Conservation (phyloP, 2,797 vertebrate genomes). For the Coregonus ussuriensis region DNA sequence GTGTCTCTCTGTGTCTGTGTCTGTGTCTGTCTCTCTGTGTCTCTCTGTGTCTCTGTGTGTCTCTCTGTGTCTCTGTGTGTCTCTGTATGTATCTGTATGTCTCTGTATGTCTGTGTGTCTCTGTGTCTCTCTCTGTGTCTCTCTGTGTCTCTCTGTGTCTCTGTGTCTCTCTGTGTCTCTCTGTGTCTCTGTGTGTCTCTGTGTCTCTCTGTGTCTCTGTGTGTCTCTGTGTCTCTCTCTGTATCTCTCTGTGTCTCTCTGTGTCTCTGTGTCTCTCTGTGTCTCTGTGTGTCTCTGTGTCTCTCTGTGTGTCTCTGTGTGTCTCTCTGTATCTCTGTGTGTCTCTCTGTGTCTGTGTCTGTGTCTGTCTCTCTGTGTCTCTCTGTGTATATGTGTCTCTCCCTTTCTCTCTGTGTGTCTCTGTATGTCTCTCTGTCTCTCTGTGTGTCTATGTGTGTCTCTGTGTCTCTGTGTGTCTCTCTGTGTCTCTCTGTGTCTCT, state of each 20-base stretch:
- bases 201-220: background rate
- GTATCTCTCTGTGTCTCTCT: background rate
- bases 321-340: constrained; percentile 36
- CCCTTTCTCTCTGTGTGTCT: background rate
- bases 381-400: background rate
- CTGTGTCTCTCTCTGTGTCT: background rate
- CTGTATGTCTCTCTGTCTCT: background rate
- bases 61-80: background rate
- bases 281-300: background rate
- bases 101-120: background rate
- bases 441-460: background rate
- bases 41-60: background rate
- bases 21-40: background rate
- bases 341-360: background rate
- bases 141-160: background rate
- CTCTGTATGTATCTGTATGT: background rate
- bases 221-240: background rate
- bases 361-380: background rate
- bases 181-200: background rate
- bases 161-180: background rate
- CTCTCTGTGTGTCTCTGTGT: background rate
- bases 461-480: background rate
- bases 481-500: background rate
- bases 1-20: background rate
- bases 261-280: background rate